Conservation (phyloP, 2,113 vertebrate species). For the Tamias sibiricus region DNA sequence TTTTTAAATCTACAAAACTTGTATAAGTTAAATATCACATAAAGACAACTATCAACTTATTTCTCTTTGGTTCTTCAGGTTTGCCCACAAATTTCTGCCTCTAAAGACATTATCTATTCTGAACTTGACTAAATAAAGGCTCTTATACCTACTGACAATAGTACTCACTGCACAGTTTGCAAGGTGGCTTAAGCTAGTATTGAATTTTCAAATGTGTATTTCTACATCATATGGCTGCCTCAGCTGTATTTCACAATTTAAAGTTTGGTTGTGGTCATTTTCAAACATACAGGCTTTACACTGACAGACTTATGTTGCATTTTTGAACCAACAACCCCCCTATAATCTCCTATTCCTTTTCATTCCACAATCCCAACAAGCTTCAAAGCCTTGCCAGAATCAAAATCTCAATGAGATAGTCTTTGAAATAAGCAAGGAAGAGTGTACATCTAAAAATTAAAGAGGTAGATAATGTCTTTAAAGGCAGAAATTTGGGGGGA, state of each 20-base stretch:
- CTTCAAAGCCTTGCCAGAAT: not conserved
- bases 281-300: not conserved
- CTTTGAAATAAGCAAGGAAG: not conserved
- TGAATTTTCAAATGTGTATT: not conserved
- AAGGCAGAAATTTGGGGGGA: too few relatives aligned
- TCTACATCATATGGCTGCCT: not conserved
- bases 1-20: not conserved
- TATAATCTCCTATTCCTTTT: not conserved
- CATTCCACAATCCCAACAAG: conserved; percentile 3
- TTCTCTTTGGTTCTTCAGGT: not conserved
- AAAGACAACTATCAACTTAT: not conserved
- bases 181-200: not conserved
- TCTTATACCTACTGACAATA: not conserved
- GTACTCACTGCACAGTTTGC: not conserved
- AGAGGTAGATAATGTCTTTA: not conserved
- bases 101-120: not conserved
- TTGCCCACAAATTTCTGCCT: not conserved
- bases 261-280: not conserved
- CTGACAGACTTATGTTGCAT: not conserved
- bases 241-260: not conserved
- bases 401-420: conserved; percentile 17
- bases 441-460: not conserved
- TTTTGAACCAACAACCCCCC: not conserved
- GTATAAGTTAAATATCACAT: not conserved
- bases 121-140: not conserved